These are phyloP conservation scores for Caracal caracal DNA, from an alignment of 2,113 vertebrate species.

Conservation along the genomic window DNA sequence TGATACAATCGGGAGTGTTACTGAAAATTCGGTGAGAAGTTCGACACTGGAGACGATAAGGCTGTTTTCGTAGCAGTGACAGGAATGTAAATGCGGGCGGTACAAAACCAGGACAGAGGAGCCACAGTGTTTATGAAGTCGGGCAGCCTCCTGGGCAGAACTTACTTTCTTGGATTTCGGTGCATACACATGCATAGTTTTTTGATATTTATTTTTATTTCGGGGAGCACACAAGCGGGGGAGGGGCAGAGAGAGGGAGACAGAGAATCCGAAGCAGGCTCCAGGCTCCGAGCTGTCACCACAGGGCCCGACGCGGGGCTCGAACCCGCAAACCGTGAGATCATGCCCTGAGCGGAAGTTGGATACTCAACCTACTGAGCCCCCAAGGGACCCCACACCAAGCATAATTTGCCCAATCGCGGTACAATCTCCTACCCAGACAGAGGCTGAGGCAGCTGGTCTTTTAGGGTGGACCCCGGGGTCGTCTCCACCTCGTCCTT, in stretches of 20 bases:
- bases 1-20: background rate
- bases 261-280: too few relatives aligned
- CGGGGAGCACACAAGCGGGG: too few relatives aligned
- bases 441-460: background rate
- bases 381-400: too few relatives aligned
- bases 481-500: background rate
- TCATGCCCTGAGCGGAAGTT: too few relatives aligned
- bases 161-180: background rate
- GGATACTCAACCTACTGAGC: too few relatives aligned
- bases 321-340: too few relatives aligned
- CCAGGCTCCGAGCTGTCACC: too few relatives aligned
- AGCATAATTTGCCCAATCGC: rapidly evolving
- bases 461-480: background rate
- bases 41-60: background rate
- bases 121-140: background rate
- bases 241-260: too few relatives aligned
- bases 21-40: background rate
- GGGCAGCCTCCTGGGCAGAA: background rate
- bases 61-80: background rate
- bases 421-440: rapidly evolving
- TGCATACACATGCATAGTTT: too few relatives aligned
- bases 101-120: background rate
- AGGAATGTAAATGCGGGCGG: background rate
- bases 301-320: too few relatives aligned
- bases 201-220: too few relatives aligned